phyloP scores from a whole-genome alignment of 2,113 vertebrate species.

The Microtus montanus region DNA sequence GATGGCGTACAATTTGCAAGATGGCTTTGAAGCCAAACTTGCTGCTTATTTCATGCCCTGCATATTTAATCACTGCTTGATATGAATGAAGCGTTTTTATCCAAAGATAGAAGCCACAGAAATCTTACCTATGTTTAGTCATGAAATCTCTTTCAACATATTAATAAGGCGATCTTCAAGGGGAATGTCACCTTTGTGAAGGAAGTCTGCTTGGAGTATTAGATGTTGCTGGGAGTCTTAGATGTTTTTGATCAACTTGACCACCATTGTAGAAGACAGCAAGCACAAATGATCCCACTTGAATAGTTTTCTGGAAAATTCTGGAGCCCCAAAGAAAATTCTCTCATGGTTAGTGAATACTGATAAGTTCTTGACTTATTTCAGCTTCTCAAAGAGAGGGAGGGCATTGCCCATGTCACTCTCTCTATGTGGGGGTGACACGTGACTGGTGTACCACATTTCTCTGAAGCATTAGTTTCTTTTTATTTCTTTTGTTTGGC shows the following conservation, averaged over 20 bases:
- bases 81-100: slow-evolving; percentile 69
- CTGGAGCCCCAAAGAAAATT: neutral
- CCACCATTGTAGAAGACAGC: neutral
- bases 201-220: slow-evolving; percentile 36
- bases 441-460: neutral
- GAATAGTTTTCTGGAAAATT: slow-evolving; percentile 24
- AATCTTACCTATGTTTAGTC: slow-evolving; percentile 50
- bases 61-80: slow-evolving; percentile 69
- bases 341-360: neutral
- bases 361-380: neutral
- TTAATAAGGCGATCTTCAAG: slow-evolving; percentile 39
- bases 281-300: neutral
- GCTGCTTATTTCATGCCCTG: slow-evolving; percentile 69
- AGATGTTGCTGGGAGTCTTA: slow-evolving; percentile 16
- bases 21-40: slow-evolving; percentile 70
- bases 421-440: neutral
- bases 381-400: neutral
- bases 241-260: slow-evolving; percentile 31
- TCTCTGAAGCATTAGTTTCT: slow-evolving; percentile 2
- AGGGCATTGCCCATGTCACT: neutral
- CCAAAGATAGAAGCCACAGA: neutral
- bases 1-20: slow-evolving; percentile 67
- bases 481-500: neutral
- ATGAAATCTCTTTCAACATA: slow-evolving; percentile 56
- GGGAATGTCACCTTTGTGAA: slow-evolving; percentile 25